Conservation (phyloP, 2,113 vertebrate species). For the Oncorhynchus masou region DNA sequence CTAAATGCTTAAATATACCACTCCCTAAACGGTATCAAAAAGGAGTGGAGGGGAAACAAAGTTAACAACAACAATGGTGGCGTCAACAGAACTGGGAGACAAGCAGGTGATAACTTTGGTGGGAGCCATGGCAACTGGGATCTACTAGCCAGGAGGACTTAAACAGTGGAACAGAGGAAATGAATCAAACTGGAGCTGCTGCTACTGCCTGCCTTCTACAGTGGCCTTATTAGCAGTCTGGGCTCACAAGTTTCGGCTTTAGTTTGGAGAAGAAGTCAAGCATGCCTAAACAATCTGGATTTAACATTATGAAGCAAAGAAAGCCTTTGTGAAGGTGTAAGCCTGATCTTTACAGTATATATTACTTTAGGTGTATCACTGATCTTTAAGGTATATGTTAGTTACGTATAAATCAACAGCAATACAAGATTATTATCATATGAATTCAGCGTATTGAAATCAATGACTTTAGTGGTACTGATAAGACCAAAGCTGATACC, state of each 20-base stretch:
- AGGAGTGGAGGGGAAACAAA: constrained; percentile 22
- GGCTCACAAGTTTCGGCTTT: constrained; percentile 59
- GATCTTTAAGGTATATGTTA: too few species aligned
- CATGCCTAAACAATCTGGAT: background rate
- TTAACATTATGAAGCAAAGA: background rate
- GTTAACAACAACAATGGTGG: constrained; percentile 42
- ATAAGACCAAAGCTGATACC: background rate
- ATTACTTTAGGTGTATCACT: too few species aligned
- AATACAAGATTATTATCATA: background rate
- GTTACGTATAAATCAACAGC: background rate
- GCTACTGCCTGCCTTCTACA: constrained; percentile 71
- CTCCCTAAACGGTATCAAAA: constrained; percentile 39
- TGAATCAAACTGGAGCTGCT: constrained; percentile 56
- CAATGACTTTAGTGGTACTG: background rate
- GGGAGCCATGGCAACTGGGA: constrained; percentile 74
- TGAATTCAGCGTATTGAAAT: background rate
- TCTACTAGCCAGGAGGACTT: constrained; percentile 71
- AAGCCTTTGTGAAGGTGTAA: constrained; percentile 8
- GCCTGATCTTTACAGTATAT: too few species aligned
- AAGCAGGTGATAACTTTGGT: constrained; percentile 85
- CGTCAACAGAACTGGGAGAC: constrained; percentile 69
- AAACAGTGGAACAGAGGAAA: constrained; percentile 61
- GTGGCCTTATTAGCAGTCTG: constrained; percentile 75
- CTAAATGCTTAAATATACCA: constrained; percentile 59
- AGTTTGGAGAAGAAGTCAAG: constrained; percentile 10